Evolutionary conservation across 2,113 vertebrate species (phyloP).

Genomic region (Mormyrus lacerda): DNA sequence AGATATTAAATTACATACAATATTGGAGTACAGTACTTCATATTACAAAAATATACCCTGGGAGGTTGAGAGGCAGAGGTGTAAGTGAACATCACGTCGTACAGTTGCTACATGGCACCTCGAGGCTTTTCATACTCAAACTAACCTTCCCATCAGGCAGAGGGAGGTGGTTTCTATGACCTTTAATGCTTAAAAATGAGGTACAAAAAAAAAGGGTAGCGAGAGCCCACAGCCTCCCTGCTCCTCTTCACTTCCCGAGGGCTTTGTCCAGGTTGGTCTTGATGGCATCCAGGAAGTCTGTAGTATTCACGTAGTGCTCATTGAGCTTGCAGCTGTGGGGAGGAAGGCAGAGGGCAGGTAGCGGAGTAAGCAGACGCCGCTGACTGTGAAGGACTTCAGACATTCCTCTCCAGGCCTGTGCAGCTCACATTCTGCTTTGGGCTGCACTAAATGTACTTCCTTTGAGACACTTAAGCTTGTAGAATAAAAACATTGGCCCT

Average conservation of each 20-base stretch:
- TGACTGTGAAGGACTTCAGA: not conserved
- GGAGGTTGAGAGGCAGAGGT: not conserved
- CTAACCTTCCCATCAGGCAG: constrained; percentile 17
- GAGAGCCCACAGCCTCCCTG: not conserved
- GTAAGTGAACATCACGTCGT: not conserved
- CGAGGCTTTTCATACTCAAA: not conserved
- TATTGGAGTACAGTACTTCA: constrained; percentile 20
- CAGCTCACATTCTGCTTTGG: not conserved
- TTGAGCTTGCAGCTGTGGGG: constrained; percentile 81
- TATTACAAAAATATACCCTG: constrained; percentile 12
- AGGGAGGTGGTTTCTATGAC: constrained; percentile 21
- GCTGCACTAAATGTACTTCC: not conserved
- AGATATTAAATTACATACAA: constrained; percentile 12
- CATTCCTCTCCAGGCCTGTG: not conserved
- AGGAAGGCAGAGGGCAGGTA: not conserved
- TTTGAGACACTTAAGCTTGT: not conserved
- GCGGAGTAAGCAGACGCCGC: not conserved
- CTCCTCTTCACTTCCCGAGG: constrained; percentile 71
- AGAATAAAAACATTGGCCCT: not conserved
- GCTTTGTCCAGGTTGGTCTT: constrained; percentile 90
- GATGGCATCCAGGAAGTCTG: constrained; percentile 93
- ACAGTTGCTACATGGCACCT: constrained; percentile 28
- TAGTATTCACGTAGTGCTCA: constrained; percentile 90
- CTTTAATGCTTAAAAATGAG: constrained; percentile 36
- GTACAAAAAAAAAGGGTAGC: constrained; percentile 20